Evolutionary conservation across 2,888 invertebrate species (phyloP).

Genomic region (Alloplasta piceator): DNA sequence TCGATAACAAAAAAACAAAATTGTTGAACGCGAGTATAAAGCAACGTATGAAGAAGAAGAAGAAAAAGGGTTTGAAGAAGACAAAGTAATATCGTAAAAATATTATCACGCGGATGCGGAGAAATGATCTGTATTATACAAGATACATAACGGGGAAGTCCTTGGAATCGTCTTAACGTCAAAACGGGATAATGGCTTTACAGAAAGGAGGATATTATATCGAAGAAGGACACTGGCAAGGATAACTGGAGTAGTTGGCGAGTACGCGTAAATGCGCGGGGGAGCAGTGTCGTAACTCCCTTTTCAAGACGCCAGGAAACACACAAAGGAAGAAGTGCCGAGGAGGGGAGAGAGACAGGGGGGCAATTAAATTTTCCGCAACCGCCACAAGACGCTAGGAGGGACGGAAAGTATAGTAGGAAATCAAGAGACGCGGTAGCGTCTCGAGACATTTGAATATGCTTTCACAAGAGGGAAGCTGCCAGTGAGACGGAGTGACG

Average conservation of each 20-base stretch:
- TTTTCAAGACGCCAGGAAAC: conserved; percentile 27
- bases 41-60: too few relatives aligned
- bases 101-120: not conserved
- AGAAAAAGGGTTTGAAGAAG: too few relatives aligned
- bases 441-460: not conserved
- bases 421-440: not conserved
- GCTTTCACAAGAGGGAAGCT: not conserved
- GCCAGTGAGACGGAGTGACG: not conserved
- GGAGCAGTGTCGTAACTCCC: conserved; percentile 7
- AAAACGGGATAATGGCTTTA: conserved; percentile 10
- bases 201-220: conserved; percentile 20
- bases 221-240: conserved; percentile 37
- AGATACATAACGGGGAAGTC: not conserved
- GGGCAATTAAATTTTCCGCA: conserved; percentile 62
- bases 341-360: not conserved
- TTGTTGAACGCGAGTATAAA: too few relatives aligned
- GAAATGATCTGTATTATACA: not conserved
- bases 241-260: conserved; percentile 34
- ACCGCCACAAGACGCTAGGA: conserved; percentile 18
- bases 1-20: too few relatives aligned
- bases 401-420: not conserved
- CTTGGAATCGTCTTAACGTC: conserved; percentile 33
- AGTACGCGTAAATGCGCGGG: conserved; percentile 10
- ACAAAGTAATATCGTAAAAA: not conserved
- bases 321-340: not conserved